Evolutionary conservation across 1,140 invertebrate genomes (phyloP).

Genomic region (Carposina sasakii): DNA sequence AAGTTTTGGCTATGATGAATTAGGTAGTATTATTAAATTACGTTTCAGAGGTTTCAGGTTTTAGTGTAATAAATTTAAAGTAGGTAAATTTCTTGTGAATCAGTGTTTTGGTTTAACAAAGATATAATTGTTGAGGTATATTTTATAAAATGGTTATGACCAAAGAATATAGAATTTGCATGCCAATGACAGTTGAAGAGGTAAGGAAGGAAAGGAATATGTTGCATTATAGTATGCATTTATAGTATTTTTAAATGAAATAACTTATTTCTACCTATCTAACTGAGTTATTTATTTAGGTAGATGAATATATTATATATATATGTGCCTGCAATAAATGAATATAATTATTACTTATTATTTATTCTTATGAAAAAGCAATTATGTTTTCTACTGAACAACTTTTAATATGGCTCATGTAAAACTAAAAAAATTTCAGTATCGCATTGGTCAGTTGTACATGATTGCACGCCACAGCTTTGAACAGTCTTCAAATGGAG

Average conservation of each 20-base stretch:
- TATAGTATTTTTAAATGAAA: background rate
- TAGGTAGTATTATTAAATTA: too few relatives aligned
- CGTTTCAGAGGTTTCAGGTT: too few relatives aligned
- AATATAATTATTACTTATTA: background rate
- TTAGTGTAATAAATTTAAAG: too few relatives aligned
- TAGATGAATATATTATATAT: background rate
- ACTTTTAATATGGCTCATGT: background rate
- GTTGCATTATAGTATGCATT: conserved; percentile 3
- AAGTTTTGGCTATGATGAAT: too few relatives aligned
- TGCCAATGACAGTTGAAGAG: conserved; percentile 93
- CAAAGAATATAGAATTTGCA: conserved; percentile 93
- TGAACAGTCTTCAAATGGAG: conserved; percentile 90
- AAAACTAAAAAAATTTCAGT: conserved; percentile 74
- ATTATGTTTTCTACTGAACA: background rate
- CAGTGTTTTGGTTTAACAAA: too few relatives aligned
- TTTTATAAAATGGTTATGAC: conserved; percentile 83
- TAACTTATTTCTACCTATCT: background rate
- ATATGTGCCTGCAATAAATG: background rate
- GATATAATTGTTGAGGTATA: too few relatives aligned
- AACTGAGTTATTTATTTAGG: background rate
- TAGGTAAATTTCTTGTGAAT: too few relatives aligned
- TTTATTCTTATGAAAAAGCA: background rate
- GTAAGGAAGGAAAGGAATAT: conserved; percentile 77
- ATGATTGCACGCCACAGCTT: conserved; percentile 96
- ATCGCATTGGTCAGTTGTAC: conserved; percentile 92